phyloP scores from a whole-genome alignment of 2,888 invertebrate genomes.

The Rhynchonema sp. region DNA sequence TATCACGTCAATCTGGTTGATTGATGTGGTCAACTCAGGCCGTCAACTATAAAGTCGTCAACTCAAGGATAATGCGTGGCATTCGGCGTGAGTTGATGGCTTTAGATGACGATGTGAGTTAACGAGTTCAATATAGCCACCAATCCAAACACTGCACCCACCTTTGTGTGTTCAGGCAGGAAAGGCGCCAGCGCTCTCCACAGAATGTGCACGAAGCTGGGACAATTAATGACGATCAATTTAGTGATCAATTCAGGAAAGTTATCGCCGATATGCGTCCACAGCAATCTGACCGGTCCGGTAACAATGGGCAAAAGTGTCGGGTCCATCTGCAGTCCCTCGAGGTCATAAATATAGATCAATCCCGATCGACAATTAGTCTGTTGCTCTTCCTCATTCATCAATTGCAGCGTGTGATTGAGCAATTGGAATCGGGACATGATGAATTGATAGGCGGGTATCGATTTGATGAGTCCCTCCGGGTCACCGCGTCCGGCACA shows the following conservation, averaged over 20 bases:
- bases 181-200: constrained; percentile 19
- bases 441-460: constrained; percentile 15
- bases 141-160: background rate
- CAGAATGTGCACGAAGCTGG: constrained; percentile 15
- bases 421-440: constrained; percentile 15
- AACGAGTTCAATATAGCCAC: too few relatives aligned
- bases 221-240: constrained; percentile 16
- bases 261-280: constrained; percentile 17
- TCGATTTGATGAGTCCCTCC: constrained; percentile 16
- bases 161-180: constrained; percentile 16
- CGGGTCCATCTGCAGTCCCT: constrained; percentile 17
- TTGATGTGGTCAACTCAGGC: too few relatives aligned
- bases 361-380: constrained; percentile 3
- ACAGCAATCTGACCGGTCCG: constrained; percentile 18
- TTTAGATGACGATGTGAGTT: too few relatives aligned
- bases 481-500: constrained; percentile 18
- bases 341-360: constrained; percentile 12
- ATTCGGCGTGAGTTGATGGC: too few relatives aligned
- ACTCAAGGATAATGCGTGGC: too few relatives aligned
- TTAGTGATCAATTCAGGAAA: constrained; percentile 19
- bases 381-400: constrained; percentile 15
- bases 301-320: constrained; percentile 15
- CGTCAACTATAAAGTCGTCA: too few relatives aligned
- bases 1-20: too few relatives aligned
- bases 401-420: constrained; percentile 14